phyloP scores from a whole-genome alignment of 1,140 invertebrate species.

The Holotrichia oblita region DNA sequence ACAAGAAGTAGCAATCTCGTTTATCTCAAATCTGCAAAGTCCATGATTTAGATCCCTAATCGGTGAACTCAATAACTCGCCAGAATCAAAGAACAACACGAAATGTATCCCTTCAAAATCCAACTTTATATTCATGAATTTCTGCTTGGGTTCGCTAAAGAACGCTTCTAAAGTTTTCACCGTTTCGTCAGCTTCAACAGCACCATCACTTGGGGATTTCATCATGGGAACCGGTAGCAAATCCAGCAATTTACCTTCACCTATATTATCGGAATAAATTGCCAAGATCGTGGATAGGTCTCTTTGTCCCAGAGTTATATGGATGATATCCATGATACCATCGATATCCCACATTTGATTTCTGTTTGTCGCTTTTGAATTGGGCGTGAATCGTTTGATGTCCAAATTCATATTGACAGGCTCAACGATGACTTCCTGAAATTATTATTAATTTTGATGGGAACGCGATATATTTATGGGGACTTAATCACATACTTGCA shows the following conservation, averaged over 20 bases:
- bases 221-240: constrained; percentile 50
- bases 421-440: constrained; percentile 79
- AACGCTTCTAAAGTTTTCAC: constrained; percentile 79
- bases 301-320: constrained; percentile 76
- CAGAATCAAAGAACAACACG: constrained; percentile 76
- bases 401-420: constrained; percentile 77
- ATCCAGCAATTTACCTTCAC: constrained; percentile 62
- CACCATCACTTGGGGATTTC: constrained; percentile 46
- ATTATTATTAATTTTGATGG: too few relatives aligned
- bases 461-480: too few relatives aligned
- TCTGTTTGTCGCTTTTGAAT: constrained; percentile 60
- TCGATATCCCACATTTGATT: constrained; percentile 69
- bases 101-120: constrained; percentile 75
- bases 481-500: constrained; percentile 70
- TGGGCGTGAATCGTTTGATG: constrained; percentile 71
- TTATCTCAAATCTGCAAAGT: constrained; percentile 75
- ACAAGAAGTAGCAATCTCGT: constrained; percentile 72
- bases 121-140: constrained; percentile 68
- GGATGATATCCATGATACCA: constrained; percentile 72
- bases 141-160: constrained; percentile 72
- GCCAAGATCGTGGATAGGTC: constrained; percentile 75
- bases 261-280: constrained; percentile 72
- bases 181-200: constrained; percentile 65
- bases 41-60: constrained; percentile 77
- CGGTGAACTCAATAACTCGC: constrained; percentile 79